Base-by-base conservation (phyloP, 2,888 invertebrate species). In the Mimas tiliae region DNA sequence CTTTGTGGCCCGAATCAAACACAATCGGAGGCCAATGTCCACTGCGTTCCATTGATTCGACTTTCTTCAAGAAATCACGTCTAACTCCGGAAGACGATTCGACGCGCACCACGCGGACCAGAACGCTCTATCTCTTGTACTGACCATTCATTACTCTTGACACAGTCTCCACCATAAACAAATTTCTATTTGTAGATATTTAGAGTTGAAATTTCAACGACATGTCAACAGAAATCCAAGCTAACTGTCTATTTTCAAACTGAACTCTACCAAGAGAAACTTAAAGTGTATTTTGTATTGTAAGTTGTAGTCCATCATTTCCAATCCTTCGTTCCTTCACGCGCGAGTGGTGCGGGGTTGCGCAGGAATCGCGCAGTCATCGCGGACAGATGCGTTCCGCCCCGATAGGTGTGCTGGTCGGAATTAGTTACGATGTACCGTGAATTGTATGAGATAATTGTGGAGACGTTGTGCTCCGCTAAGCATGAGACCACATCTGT, bases 11-110 rank as follows among this genome's bases (percentile, higher is more conserved):
- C 71, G 67, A 75, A 71, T 72, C 68, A 68, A 80, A 83, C 74
- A 89, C 89, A 90, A 89, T 88, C 83, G 80, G 82, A 76, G 90
- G 90, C 89, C 91, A 91, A 88, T 83, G 92, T 91, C 92, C 92
- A 91, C 81, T 78, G 86, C 87, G 83, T 83, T 87, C 90, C 90
- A 90, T 91, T 91, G 86, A 91, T 86, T 85, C 83, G 82, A 84
- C 90, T 92, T 92, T 92, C 92, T 90, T 91, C 82, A 86, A 91
- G 92, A 91, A 91, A 92, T 91, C 93, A 92, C 92, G 92, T 93
- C 90, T 81, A 74, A 78, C 85, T 85, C 93, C 92, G 93, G 93
- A 93, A 92, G 91, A 89, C 90, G 83, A 93, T 93, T 92, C 89
- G 92, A 84, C 81, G 82, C 91, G 91, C 83, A 75, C 79, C 84